phyloP scores from a whole-genome alignment of 2,888 invertebrate genomes.

The Drosophila suboccidentalis region DNA sequence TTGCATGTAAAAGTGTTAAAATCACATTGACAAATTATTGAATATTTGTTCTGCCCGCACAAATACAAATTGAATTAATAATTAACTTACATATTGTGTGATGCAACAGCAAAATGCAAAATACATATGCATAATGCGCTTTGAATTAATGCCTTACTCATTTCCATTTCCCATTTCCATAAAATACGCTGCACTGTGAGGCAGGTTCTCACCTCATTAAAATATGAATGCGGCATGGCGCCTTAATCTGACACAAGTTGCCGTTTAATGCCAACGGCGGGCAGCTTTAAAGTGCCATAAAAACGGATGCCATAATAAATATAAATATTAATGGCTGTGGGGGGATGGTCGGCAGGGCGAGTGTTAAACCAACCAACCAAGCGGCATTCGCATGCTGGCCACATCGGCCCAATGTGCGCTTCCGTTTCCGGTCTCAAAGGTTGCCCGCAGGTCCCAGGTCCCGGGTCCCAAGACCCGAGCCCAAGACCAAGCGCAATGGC shows the following conservation, averaged over 20 bases:
- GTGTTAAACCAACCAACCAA: slow-evolving; percentile 21
- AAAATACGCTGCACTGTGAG: neutral
- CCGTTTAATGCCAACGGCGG: slow-evolving; percentile 54
- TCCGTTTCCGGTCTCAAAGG: slow-evolving; percentile 60
- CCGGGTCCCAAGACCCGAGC: slow-evolving; percentile 2
- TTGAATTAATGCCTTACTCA: neutral
- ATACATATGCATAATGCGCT: neutral
- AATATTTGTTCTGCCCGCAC: neutral
- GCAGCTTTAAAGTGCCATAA: slow-evolving; percentile 70
- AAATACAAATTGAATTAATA: slow-evolving; percentile 19
- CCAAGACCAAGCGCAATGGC: slow-evolving; percentile 2
- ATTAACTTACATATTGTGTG: slow-evolving; percentile 3
- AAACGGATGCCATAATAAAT: slow-evolving; percentile 68
- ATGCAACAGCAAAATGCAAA: neutral
- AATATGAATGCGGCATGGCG: slow-evolving; percentile 30
- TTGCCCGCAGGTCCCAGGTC: slow-evolving; percentile 25
- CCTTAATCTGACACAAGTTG: slow-evolving; percentile 57
- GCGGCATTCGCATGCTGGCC: slow-evolving; percentile 30
- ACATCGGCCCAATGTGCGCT: slow-evolving; percentile 48
- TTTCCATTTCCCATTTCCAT: neutral
- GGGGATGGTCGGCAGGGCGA: neutral
- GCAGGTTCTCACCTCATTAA: slow-evolving; percentile 54
- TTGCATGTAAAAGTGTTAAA: neutral
- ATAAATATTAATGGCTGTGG: slow-evolving; percentile 73
- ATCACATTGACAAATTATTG: neutral